A percentile compares a stretch with the other conserved stretches of the same genome.
Evolutionary conservation across 2,797 vertebrate genomes (phyloP).

Genomic region (Novumbra hubbsi): DNA sequence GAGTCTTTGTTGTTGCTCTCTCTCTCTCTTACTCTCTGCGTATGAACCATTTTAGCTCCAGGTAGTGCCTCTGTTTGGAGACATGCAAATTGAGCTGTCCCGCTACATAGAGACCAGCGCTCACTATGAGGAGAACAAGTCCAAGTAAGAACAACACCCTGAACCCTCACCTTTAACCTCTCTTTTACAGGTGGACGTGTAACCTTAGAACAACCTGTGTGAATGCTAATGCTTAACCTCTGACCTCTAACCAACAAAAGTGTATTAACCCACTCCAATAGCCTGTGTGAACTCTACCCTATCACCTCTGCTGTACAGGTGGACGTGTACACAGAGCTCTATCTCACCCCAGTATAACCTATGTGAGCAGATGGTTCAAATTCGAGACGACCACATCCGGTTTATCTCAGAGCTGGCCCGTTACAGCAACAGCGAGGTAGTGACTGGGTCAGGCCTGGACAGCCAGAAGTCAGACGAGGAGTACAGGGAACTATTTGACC

Average conservation of each 20-base stretch:
- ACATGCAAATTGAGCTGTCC: conserved; percentile 98
- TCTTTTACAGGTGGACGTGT: background rate
- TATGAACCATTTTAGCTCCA: conserved; percentile 98
- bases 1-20: background rate
- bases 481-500: conserved; percentile 94
- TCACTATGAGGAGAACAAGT: conserved; percentile 98
- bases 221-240: background rate
- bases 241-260: background rate
- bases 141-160: conserved; percentile 75
- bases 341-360: conserved; percentile 99
- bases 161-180: background rate
- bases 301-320: conserved; percentile 66
- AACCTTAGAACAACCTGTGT: too few species aligned
- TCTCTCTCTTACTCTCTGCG: conserved; percentile 69
- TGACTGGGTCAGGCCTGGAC: conserved; percentile 96
- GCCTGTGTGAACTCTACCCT: background rate
- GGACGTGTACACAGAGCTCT: conserved; percentile 91
- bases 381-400: conserved; percentile 97
- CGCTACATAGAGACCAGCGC: conserved; percentile 98
- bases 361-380: conserved; percentile 99
- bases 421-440: conserved; percentile 98
- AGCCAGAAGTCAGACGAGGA: conserved; percentile 99
- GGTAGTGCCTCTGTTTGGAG: conserved; percentile 95
- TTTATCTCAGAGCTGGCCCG: conserved; percentile 98
- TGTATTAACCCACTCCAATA: too few species aligned